Evolutionary conservation across 2,797 vertebrate genomes (phyloP), one percentile per base, ranked within the genome.

Genomic region (Lepidocolaptes lacrymiger): DNA sequence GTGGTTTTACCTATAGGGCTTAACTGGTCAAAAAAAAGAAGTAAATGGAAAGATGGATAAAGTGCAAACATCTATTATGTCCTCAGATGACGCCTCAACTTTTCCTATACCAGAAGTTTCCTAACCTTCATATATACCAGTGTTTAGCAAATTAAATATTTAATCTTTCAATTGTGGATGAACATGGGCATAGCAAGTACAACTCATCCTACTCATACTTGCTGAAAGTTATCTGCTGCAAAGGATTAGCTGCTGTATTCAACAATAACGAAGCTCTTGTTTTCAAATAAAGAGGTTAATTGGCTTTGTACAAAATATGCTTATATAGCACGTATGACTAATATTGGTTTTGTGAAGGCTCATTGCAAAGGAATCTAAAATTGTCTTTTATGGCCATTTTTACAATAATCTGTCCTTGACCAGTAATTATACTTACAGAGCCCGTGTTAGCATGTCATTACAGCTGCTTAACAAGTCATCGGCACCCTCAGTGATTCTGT

Each of bases 221-320:
- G 80, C 77, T 88, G 94, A 71, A 97, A 97, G 83, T 93, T 97
- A 96, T 96, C 96, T 97, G 34, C 89, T 95, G 93, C 95, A 96
- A 97, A 96, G 96, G 96, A 97, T 97, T 97, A 97, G 68, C 86
- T 96, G 83, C 91, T 95, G 88, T 79, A 82, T 95, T 97, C 96
- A 96, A 95, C 93, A 97, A 93, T 95, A 97, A 95, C 5, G 1
- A 97, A 97, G 89, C 83, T 92, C 97, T 96, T 97, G 97, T 97
- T 98, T 98, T 93, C 96, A 97, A 97, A 98, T 96, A 96, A 97
- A 97, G 95, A 98, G 96, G 97, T 97, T 98, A 97, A 98, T 97
- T 97, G 92, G 61, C 96, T 98, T 96, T 94, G 88, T 94, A 92
- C 83, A 95, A 98, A 97, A 97, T 96, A 94, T 81, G 91, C 86